phyloP scores from a whole-genome alignment of 2,888 invertebrate genomes.

The Sinohyriopsis cumingii region DNA sequence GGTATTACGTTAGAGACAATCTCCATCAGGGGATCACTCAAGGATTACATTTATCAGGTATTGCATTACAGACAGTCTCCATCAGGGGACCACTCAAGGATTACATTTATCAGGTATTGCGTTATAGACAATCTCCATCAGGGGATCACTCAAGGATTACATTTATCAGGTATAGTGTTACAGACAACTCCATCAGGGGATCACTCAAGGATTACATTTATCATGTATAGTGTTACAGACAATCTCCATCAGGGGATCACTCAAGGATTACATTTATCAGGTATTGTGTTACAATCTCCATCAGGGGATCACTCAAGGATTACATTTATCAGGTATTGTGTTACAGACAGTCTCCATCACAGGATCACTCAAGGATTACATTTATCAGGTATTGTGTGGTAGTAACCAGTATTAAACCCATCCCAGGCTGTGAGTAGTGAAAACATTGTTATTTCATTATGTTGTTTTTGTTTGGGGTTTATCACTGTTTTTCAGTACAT shows the following conservation, averaged over 20 bases:
- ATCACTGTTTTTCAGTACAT: no score
- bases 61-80: no score
- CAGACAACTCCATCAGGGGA: conserved; percentile 87
- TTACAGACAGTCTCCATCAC: conserved; percentile 87
- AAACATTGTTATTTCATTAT: no score
- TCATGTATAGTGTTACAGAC: conserved; percentile 81
- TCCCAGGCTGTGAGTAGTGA: no score
- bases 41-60: conserved; percentile 91
- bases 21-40: conserved; percentile 89
- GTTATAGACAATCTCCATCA: no score
- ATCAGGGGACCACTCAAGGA: conserved; percentile 90
- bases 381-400: conserved; percentile 82
- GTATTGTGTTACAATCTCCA: conserved; percentile 82
- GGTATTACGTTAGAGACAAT: no score
- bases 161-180: conserved; percentile 85
- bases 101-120: conserved; percentile 85
- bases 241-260: conserved; percentile 87
- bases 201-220: conserved; percentile 93
- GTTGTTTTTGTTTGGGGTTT: no score
- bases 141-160: conserved; percentile 90
- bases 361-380: conserved; percentile 91
- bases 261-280: conserved; percentile 92
- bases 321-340: conserved; percentile 88
- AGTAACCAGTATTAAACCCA: no score
- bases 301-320: conserved; percentile 90